These are phyloP conservation scores for Mormyrus proboscirostris DNA, from an alignment of 2,797 vertebrate species.

Conservation along the genomic window DNA sequence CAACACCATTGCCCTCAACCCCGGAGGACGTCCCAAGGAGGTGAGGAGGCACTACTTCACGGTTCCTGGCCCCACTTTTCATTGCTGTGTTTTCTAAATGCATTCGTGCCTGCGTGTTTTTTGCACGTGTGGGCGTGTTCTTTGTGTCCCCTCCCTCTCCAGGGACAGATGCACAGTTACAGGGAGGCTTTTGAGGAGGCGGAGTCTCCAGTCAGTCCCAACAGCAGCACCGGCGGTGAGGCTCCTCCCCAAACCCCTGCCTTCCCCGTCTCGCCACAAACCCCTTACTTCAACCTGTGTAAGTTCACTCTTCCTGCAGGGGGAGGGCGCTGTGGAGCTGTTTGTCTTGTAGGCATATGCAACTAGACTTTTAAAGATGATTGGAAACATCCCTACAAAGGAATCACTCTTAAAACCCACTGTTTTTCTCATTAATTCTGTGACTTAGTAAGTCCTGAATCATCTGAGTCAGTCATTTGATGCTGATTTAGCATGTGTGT, in stretches of 20 bases:
- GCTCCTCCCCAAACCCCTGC: slow-evolving; percentile 73
- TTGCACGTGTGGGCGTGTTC: slow-evolving; percentile 8
- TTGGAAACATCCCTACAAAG: neutral
- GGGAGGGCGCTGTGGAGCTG: slow-evolving; percentile 56
- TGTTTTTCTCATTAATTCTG: neutral
- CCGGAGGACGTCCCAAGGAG: slow-evolving; percentile 94
- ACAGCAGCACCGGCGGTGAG: slow-evolving; percentile 79
- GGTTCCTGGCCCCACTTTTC: neutral
- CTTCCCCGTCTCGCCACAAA: slow-evolving; percentile 72
- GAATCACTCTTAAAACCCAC: neutral
- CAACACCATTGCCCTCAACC: slow-evolving; percentile 88
- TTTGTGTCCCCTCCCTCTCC: slow-evolving; percentile 18
- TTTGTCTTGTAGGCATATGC: neutral
- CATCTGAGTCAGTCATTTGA: neutral
- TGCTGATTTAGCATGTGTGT: neutral
- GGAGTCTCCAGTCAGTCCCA: slow-evolving; percentile 68
- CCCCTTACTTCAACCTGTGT: slow-evolving; percentile 76
- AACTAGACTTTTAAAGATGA: neutral
- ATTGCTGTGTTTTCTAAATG: neutral
- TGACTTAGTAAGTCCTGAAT: neutral
- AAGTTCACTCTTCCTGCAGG: slow-evolving; percentile 61
- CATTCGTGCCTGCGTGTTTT: neutral
- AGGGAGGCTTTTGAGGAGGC: slow-evolving; percentile 94
- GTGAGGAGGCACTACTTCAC: slow-evolving; percentile 48
- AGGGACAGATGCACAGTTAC: slow-evolving; percentile 98